Percentiles rank a stretch among this genome's conserved stretches.
Evolutionary conservation across 2,888 invertebrate genomes (phyloP).

Genomic region (Allacma fusca): DNA sequence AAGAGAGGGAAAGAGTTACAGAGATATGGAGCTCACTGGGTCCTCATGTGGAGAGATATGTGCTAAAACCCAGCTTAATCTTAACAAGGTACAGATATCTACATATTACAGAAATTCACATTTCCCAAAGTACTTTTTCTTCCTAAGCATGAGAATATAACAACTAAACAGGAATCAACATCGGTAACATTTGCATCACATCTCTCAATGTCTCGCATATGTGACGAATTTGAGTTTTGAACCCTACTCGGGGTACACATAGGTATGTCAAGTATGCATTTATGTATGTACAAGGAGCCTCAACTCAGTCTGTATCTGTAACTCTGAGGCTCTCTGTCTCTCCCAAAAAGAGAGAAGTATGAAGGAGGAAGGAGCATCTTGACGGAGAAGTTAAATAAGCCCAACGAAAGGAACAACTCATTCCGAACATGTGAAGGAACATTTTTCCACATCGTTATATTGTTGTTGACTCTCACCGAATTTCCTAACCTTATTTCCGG

Average conservation of each 20-base stretch:
- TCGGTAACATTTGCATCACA: slow-evolving; percentile 38
- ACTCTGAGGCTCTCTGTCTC: no score
- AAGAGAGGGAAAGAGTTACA: neutral
- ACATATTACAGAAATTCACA: neutral
- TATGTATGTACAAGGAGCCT: no score
- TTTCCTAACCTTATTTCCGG: slow-evolving; percentile 45
- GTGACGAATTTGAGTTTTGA: slow-evolving; percentile 35
- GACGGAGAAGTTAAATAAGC: slow-evolving; percentile 1
- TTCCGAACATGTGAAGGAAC: slow-evolving; percentile 33
- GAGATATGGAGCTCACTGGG: no score
- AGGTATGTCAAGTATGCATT: slow-evolving; percentile 9
- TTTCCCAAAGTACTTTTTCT: neutral
- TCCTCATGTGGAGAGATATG: no score
- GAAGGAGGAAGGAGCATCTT: neutral
- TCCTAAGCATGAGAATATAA: neutral
- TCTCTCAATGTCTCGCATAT: slow-evolving; percentile 40
- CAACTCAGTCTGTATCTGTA: no score
- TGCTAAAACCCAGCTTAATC: no score
- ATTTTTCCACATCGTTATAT: slow-evolving; percentile 44
- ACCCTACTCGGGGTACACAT: no score
- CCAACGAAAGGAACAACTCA: neutral
- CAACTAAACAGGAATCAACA: slow-evolving; percentile 7
- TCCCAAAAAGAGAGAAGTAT: no score
- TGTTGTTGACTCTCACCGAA: slow-evolving; percentile 42
- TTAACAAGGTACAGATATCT: neutral